Conservation (phyloP, 2,113 vertebrate genomes). For the Entelurus aequoreus region DNA sequence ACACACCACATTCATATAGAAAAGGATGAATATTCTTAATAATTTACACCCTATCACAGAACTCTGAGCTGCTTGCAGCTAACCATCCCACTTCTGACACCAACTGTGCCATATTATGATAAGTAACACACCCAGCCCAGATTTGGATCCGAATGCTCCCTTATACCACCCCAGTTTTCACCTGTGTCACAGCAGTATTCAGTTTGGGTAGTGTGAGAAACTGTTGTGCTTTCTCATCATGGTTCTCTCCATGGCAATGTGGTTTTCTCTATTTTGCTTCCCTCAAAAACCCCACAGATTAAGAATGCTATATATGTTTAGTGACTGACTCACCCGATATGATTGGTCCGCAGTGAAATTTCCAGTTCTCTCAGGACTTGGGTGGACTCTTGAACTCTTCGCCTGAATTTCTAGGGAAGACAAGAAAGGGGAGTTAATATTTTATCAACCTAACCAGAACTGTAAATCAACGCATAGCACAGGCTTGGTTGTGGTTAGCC, state of each 20-base stretch:
- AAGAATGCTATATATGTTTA: not conserved
- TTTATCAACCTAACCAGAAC: constrained; percentile 21
- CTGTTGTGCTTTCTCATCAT: no score
- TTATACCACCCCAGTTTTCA: no score
- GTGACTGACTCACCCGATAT: constrained; percentile 86
- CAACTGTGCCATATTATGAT: not conserved
- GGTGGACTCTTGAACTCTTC: constrained; percentile 95
- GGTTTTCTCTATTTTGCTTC: no score
- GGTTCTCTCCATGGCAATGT: no score
- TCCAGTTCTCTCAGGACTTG: constrained; percentile 97
- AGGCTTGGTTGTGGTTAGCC: constrained; percentile 28
- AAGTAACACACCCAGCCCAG: not conserved
- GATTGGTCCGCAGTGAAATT: constrained; percentile 96
- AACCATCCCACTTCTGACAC: not conserved
- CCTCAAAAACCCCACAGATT: no score
- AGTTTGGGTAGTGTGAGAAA: no score
- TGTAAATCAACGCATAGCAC: constrained; percentile 33
- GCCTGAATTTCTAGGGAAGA: constrained; percentile 87
- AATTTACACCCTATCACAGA: no score
- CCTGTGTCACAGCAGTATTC: no score
- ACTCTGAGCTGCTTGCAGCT: no score
- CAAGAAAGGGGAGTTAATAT: constrained; percentile 40
- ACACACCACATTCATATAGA: no score
- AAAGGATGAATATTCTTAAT: no score
- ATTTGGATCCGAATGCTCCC: not conserved